Evolutionary conservation across 2,888 invertebrate species (phyloP).

Genomic region (Troglohyphantes excavatus): DNA sequence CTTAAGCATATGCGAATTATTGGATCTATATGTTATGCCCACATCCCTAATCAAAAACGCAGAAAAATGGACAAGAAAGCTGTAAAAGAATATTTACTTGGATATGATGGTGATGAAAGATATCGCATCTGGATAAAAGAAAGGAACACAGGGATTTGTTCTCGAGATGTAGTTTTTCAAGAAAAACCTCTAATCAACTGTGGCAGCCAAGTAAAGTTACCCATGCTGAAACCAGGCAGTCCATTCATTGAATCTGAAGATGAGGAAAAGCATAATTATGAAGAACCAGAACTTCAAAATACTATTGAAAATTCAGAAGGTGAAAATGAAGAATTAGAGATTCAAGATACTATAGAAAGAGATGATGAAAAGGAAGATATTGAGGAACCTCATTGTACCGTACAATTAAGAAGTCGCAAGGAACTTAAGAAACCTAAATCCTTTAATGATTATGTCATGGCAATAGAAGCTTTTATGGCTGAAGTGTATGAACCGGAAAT

Average conservation of each 20-base stretch:
- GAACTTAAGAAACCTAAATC: conserved; percentile 13
- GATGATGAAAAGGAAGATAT: not conserved
- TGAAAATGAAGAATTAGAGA: not conserved
- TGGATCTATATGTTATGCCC: conserved; percentile 53
- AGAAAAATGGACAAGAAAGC: conserved; percentile 68
- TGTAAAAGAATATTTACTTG: conserved; percentile 44
- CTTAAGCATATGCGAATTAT: conserved; percentile 50
- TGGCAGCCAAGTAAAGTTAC: conserved; percentile 1
- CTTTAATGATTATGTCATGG: conserved; percentile 46
- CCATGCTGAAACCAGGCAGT: not conserved
- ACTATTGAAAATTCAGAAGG: too few relatives aligned
- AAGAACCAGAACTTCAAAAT: not conserved
- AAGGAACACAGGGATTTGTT: conserved; percentile 4
- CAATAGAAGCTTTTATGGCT: conserved; percentile 20
- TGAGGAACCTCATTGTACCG: too few relatives aligned
- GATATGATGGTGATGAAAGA: conserved; percentile 60
- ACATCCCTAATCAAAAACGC: conserved; percentile 42
- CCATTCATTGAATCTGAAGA: not conserved
- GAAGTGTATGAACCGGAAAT: conserved; percentile 26
- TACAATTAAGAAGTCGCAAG: conserved; percentile 5
- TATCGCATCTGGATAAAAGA: conserved; percentile 21
- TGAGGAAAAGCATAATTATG: too few relatives aligned
- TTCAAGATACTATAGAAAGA: not conserved
- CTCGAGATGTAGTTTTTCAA: conserved; percentile 45
- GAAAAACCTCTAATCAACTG: conserved; percentile 31